Percentiles rank a stretch among this genome's conserved stretches.
phyloP scores from a whole-genome alignment of 1,140 invertebrate species.

The Pteromalus puparum region DNA sequence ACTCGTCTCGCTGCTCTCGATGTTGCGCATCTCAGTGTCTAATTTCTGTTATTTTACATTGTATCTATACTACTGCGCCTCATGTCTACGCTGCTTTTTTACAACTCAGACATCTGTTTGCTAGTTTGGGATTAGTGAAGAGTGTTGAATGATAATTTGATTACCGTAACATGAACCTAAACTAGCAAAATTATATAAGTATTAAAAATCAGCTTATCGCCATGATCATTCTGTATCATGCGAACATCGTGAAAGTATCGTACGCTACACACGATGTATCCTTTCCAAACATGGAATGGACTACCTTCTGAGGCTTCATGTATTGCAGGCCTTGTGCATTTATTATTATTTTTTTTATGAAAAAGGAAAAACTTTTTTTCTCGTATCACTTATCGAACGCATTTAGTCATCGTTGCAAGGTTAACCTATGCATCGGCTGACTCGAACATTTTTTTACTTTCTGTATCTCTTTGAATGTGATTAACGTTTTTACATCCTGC shows the following conservation, averaged over 20 bases:
- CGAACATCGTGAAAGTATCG: slow-evolving; percentile 50
- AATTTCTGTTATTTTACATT: slow-evolving; percentile 20
- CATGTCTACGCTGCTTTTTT: slow-evolving; percentile 28
- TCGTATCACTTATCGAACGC: slow-evolving; percentile 11
- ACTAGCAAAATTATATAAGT: slow-evolving; percentile 42
- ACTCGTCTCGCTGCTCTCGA: slow-evolving; percentile 9
- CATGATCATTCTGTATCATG: slow-evolving; percentile 29
- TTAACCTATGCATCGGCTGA: slow-evolving; percentile 18
- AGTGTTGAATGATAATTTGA: neutral
- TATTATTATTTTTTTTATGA: neutral
- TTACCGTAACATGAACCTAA: slow-evolving; percentile 36
- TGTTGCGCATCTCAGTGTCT: slow-evolving; percentile 32
- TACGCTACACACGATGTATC: slow-evolving; percentile 51
- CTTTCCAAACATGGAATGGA: slow-evolving; percentile 38
- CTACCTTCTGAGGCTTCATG: neutral
- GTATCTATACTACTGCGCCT: neutral
- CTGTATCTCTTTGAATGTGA: slow-evolving; percentile 29
- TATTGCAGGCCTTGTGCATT: neutral
- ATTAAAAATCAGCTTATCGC: slow-evolving; percentile 27
- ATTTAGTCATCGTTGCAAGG: slow-evolving; percentile 28
- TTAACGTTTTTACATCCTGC: slow-evolving; percentile 44
- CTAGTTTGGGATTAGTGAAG: slow-evolving; percentile 36
- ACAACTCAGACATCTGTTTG: slow-evolving; percentile 8
- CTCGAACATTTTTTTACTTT: slow-evolving; percentile 26
- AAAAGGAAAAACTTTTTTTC: neutral